phyloP scores from a whole-genome alignment of 2,797 vertebrate genomes.

The Fistularia tabacaria region DNA sequence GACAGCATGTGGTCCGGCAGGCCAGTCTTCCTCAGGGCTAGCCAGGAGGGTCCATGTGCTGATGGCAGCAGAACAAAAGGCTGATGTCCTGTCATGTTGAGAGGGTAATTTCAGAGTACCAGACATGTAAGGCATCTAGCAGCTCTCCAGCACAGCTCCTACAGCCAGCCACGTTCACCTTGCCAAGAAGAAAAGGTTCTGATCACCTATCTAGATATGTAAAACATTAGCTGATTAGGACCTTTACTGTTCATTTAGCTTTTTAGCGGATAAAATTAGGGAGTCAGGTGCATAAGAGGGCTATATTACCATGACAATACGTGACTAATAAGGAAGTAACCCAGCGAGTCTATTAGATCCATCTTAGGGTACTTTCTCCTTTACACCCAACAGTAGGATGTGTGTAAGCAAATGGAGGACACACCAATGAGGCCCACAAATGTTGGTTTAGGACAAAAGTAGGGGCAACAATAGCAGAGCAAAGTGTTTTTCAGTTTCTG shows the following conservation, averaged over 20 bases:
- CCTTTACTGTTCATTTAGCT: neutral
- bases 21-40: slow-evolving; percentile 24
- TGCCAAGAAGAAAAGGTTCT: slow-evolving; percentile 1
- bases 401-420: too few species aligned
- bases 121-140: slow-evolving; percentile 32
- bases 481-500: neutral
- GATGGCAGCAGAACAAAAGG: slow-evolving; percentile 66
- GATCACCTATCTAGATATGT: neutral
- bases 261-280: neutral
- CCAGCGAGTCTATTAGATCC: too few species aligned
- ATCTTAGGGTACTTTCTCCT: too few species aligned
- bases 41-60: slow-evolving; percentile 50
- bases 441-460: too few species aligned
- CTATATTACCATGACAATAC: neutral
- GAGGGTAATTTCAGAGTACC: slow-evolving; percentile 33
- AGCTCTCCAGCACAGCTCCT: slow-evolving; percentile 35
- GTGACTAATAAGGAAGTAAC: neutral
- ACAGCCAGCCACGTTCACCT: slow-evolving; percentile 6
- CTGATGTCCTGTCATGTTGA: slow-evolving; percentile 34
- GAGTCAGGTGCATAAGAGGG: neutral
- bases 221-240: too few species aligned
- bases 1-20: slow-evolving; percentile 3
- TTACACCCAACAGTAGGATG: too few species aligned
- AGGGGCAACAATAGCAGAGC: too few species aligned
- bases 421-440: too few species aligned